phyloP scores from a whole-genome alignment of 2,113 vertebrate species.

The Strigops habroptila region DNA sequence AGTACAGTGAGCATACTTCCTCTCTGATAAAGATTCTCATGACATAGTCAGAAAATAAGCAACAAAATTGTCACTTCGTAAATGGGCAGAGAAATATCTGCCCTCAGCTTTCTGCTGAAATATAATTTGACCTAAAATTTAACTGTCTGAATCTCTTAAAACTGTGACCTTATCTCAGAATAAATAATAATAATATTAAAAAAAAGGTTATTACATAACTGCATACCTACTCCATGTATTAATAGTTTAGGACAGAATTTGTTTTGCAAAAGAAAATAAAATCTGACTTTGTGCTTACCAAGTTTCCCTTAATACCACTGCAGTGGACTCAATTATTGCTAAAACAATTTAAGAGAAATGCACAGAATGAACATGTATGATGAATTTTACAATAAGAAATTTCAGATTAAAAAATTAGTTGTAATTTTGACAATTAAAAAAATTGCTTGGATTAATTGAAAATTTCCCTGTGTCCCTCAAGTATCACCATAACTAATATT shows the following conservation, averaged over 20 bases:
- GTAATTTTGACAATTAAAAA: neutral
- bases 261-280: neutral
- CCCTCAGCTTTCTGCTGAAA: neutral
- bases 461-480: neutral
- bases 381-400: neutral
- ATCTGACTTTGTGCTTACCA: neutral
- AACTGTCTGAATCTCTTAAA: neutral
- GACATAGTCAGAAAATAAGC: neutral
- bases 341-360: neutral
- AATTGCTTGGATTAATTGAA: neutral
- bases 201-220: neutral
- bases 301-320: neutral
- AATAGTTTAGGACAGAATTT: neutral
- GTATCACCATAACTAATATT: neutral
- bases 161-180: neutral
- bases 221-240: neutral
- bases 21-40: neutral
- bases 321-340: neutral
- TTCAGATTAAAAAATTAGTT: neutral
- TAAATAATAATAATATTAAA: neutral
- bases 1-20: neutral
- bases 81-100: neutral
- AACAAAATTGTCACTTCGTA: neutral
- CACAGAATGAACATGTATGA: neutral
- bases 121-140: neutral